Conservation (phyloP, 2,113 vertebrate genomes). For the Cichladusa arquata region DNA sequence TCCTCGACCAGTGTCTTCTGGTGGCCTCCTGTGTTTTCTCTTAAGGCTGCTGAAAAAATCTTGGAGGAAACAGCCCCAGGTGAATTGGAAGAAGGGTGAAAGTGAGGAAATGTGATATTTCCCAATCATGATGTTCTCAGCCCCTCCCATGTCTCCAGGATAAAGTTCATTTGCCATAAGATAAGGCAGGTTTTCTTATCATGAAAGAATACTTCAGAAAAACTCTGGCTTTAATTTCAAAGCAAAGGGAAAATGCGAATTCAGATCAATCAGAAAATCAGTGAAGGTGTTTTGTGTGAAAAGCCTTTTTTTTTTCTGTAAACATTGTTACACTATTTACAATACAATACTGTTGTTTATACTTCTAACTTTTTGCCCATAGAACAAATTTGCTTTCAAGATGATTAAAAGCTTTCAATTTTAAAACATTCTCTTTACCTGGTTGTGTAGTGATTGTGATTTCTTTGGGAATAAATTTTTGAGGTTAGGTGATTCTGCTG, state of each 20-base stretch:
- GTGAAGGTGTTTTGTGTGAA: neutral
- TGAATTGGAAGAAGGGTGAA: neutral
- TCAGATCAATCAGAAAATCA: neutral
- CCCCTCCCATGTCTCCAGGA: neutral
- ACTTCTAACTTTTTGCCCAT: neutral
- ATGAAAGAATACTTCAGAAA: neutral
- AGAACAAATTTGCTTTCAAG: slow-evolving; percentile 17
- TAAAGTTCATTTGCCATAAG: neutral
- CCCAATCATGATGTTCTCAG: neutral
- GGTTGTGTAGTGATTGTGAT: slow-evolving; percentile 7
- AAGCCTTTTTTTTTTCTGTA: slow-evolving; percentile 4
- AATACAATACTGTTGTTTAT: neutral
- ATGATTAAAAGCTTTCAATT: slow-evolving; percentile 19
- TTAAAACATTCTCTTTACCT: slow-evolving; percentile 26
- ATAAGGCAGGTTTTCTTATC: neutral
- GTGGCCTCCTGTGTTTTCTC: neutral
- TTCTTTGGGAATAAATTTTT: slow-evolving; percentile 23
- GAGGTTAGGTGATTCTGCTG: slow-evolving; percentile 35
- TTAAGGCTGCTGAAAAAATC: neutral
- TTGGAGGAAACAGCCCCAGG: neutral
- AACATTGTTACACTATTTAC: slow-evolving; percentile 6
- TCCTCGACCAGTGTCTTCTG: neutral
- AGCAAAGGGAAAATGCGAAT: neutral
- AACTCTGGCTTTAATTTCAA: slow-evolving; percentile 4
- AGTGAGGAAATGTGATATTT: neutral